Percentiles rank a stretch among this genome's conserved stretches.
Conservation (phyloP, 2,113 vertebrate genomes). For the Empidonax traillii region DNA sequence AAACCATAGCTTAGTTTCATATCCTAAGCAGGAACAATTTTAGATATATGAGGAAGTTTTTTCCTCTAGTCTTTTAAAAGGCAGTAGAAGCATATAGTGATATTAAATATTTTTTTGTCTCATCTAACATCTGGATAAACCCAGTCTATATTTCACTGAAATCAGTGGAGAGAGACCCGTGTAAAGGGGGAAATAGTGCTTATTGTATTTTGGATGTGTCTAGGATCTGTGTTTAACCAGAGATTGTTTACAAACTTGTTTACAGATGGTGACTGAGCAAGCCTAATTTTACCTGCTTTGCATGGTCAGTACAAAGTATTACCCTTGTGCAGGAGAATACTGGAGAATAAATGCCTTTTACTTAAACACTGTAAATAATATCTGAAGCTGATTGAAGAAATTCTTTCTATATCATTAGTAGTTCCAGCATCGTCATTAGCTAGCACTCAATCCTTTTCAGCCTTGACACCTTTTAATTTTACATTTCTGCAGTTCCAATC, state of each 20-base stretch:
- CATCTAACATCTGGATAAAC: neutral
- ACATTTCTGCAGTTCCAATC: neutral
- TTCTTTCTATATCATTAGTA: neutral
- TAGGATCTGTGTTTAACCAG: neutral
- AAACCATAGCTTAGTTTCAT: neutral
- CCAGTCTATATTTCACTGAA: neutral
- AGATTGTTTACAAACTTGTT: neutral
- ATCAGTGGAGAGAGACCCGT: fast-evolving
- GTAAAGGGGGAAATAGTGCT: neutral
- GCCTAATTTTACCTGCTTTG: neutral
- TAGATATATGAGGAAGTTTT: neutral
- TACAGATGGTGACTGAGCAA: neutral
- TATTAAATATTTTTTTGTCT: neutral
- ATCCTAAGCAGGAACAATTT: neutral
- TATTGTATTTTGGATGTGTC: neutral
- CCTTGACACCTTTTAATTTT: neutral
- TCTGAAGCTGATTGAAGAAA: neutral
- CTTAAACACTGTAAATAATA: neutral
- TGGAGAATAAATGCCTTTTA: neutral
- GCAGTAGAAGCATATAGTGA: neutral
- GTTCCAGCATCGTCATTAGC: neutral
- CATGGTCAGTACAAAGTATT: neutral
- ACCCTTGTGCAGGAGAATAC: neutral
- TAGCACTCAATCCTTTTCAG: neutral
- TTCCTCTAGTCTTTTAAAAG: neutral